phyloP scores from a whole-genome alignment of 1,140 invertebrate species.

The Hypothenemus hampei region DNA sequence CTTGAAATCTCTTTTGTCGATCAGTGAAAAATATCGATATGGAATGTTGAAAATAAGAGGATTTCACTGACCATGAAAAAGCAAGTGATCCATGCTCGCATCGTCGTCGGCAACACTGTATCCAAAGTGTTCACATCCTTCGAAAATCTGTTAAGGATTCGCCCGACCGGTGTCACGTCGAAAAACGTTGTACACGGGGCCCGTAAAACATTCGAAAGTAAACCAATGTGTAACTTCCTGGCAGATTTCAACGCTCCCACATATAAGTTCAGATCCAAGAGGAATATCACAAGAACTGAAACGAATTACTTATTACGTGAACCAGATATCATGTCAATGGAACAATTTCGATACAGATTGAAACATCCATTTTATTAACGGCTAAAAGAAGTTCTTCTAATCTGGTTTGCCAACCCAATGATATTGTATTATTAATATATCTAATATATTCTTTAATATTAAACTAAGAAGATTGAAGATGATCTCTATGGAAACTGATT shows the following conservation, averaged over 20 bases:
- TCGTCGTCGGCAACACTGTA: conserved; percentile 65
- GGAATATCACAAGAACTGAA: conserved; percentile 63
- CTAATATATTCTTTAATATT: too few species aligned
- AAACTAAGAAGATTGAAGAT: too few species aligned
- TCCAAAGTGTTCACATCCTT: conserved; percentile 79
- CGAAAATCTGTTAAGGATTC: conserved; percentile 80
- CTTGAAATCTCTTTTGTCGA: too few species aligned
- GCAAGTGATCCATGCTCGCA: conserved; percentile 65
- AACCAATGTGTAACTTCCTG: conserved; percentile 57
- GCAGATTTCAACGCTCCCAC: conserved; percentile 68
- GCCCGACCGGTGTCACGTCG: conserved; percentile 79
- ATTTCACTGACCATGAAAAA: conserved; percentile 63
- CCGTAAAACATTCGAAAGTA: conserved; percentile 66
- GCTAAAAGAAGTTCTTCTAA: too few species aligned
- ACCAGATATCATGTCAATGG: too few species aligned
- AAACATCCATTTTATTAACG: too few species aligned
- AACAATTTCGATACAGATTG: too few species aligned
- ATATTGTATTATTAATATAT: too few species aligned
- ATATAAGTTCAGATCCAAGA: conserved; percentile 62
- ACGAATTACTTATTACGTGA: conserved; percentile 11
- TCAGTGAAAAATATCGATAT: too few species aligned
- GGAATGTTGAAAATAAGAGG: too few species aligned
- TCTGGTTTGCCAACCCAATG: too few species aligned
- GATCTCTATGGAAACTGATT: too few species aligned
- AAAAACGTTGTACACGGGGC: conserved; percentile 72